Evolutionary conservation across 2,888 invertebrate genomes (phyloP).

Genomic region (Chloroclystis v-ata): DNA sequence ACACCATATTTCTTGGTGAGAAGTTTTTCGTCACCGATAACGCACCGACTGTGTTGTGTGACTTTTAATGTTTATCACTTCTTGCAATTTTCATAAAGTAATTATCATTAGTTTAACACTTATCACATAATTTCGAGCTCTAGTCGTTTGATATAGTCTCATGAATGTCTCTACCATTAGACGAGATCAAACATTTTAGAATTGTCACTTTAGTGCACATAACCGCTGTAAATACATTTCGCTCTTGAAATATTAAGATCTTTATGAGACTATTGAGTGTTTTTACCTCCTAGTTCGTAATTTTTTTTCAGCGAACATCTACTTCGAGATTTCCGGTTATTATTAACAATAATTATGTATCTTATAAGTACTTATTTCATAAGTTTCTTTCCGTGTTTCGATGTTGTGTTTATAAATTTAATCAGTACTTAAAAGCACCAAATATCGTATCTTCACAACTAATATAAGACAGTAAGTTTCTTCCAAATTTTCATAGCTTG

Average conservation of each 20-base stretch:
- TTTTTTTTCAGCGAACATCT: slow-evolving; percentile 16
- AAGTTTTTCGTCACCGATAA: slow-evolving; percentile 9
- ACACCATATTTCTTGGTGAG: slow-evolving; percentile 23
- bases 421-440: too few species aligned
- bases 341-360: not conserved
- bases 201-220: slow-evolving; percentile 4
- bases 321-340: not conserved
- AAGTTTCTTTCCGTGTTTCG: slow-evolving; percentile 1
- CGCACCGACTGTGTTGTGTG: slow-evolving; percentile 14
- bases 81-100: slow-evolving; percentile 13
- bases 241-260: not conserved
- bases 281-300: slow-evolving; percentile 15
- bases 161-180: slow-evolving; percentile 13
- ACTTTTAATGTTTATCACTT: slow-evolving; percentile 11
- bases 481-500: slow-evolving; percentile 21
- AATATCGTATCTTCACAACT: slow-evolving; percentile 29
- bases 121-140: slow-evolving; percentile 21
- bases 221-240: not conserved
- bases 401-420: not conserved
- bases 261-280: slow-evolving; percentile 23
- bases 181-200: not conserved
- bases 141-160: slow-evolving; percentile 22
- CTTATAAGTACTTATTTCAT: not conserved
- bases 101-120: slow-evolving; percentile 9
- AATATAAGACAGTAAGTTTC: slow-evolving; percentile 27